phyloP scores from a whole-genome alignment of 1,140 invertebrate genomes.

The Chironomus tepperi region DNA sequence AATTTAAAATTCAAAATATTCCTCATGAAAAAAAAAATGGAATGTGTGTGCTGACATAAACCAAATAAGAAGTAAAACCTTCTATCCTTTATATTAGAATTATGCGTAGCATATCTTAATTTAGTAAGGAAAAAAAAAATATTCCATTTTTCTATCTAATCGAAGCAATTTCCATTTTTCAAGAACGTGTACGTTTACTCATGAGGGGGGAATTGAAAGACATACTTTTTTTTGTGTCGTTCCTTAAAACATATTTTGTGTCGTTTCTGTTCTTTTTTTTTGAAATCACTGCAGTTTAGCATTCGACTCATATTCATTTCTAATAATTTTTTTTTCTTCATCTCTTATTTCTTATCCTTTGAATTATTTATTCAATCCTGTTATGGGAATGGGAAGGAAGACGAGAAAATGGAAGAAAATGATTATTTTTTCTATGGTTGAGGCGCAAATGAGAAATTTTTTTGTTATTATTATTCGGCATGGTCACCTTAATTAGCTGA shows the following conservation, averaged over 20 bases:
- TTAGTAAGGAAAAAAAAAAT: neutral
- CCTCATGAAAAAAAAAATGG: neutral
- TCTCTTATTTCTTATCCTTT: neutral
- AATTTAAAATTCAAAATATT: neutral
- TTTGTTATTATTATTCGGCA: too few species aligned
- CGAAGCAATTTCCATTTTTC: slow-evolving; percentile 23
- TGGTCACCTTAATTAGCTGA: too few species aligned
- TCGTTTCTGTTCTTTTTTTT: neutral
- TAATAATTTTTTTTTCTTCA: neutral
- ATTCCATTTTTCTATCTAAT: slow-evolving; percentile 22
- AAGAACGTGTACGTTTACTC: slow-evolving; percentile 9
- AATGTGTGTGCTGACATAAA: slow-evolving; percentile 6
- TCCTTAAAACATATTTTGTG: neutral
- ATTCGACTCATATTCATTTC: slow-evolving; percentile 7
- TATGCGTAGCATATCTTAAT: slow-evolving; percentile 16
- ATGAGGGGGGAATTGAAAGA: too few species aligned
- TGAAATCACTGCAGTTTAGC: slow-evolving; percentile 1
- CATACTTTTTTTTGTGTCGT: neutral
- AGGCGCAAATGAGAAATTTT: too few species aligned
- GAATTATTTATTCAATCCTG: neutral
- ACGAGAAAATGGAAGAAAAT: neutral
- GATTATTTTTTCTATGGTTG: too few species aligned
- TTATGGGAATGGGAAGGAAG: neutral
- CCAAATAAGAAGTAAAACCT: neutral
- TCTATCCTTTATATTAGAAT: neutral